A percentile compares a stretch with the other conserved stretches of the same genome.
Evolutionary conservation across 1,140 invertebrate genomes (phyloP).

Genomic region (Dryas iulia): DNA sequence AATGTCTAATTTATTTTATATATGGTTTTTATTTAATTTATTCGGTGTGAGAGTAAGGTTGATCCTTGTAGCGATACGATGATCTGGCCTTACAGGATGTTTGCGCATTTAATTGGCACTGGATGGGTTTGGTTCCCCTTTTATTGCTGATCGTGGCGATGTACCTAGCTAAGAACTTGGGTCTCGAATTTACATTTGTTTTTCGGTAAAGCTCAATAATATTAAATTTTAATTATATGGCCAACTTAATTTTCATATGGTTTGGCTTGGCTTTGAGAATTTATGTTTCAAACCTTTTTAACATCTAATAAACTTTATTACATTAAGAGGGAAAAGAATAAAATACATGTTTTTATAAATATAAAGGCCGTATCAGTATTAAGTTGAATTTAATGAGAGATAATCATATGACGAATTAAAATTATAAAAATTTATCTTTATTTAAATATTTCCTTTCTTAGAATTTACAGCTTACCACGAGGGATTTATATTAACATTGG

Average conservation of each 20-base stretch:
- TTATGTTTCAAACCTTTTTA: background rate
- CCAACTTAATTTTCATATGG: background rate
- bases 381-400: too few relatives aligned
- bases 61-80: constrained; percentile 74
- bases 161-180: background rate
- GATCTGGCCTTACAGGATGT: constrained; percentile 76
- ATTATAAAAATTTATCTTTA: too few relatives aligned
- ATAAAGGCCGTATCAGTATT: too few relatives aligned
- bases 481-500: too few relatives aligned
- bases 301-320: too few relatives aligned
- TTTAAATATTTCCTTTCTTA: too few relatives aligned
- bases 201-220: background rate
- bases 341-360: too few relatives aligned
- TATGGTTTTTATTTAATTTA: constrained; percentile 75
- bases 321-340: too few relatives aligned
- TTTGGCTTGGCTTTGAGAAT: background rate
- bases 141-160: constrained; percentile 50
- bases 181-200: background rate
- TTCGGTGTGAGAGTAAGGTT: constrained; percentile 66
- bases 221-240: background rate
- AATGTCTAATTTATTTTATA: constrained; percentile 73
- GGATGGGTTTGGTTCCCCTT: constrained; percentile 59
- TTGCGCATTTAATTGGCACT: constrained; percentile 72
- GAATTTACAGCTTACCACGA: too few relatives aligned
- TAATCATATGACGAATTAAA: too few relatives aligned